Conservation (phyloP, 2,113 vertebrate species). For the Takifugu flavidus region DNA sequence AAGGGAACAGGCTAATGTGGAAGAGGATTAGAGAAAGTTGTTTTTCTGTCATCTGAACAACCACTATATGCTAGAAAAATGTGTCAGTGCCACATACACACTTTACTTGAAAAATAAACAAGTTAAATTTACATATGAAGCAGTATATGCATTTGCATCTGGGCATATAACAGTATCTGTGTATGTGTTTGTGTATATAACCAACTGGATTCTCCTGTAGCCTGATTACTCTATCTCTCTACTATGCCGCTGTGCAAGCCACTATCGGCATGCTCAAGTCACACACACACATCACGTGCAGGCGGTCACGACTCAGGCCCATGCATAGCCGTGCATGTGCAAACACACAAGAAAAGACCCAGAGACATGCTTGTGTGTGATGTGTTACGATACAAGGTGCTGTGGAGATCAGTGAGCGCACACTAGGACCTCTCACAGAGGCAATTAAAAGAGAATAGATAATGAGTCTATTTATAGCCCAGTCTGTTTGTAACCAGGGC, state of each 20-base stretch:
- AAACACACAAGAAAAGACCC: background rate
- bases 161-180: slow-evolving; percentile 2
- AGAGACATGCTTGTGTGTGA: slow-evolving; percentile 37
- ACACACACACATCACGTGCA: slow-evolving; percentile 33
- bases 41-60: slow-evolving; percentile 1
- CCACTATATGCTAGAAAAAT: background rate
- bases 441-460: slow-evolving; percentile 73
- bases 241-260: slow-evolving; percentile 19
- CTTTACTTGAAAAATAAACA: background rate
- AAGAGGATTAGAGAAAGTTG: slow-evolving; percentile 7
- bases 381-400: slow-evolving; percentile 27
- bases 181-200: slow-evolving; percentile 1
- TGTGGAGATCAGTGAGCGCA: slow-evolving; percentile 61
- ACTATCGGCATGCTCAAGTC: slow-evolving; percentile 26
- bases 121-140: slow-evolving; percentile 3
- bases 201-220: slow-evolving; percentile 17
- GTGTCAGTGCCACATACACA: background rate
- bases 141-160: background rate
- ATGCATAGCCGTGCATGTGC: background rate
- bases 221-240: slow-evolving; percentile 22
- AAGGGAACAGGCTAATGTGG: background rate
- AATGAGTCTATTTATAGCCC: slow-evolving; percentile 74
- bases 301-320: slow-evolving; percentile 39
- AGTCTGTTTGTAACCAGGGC: slow-evolving; percentile 72
- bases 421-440: slow-evolving; percentile 43